phyloP scores from a whole-genome alignment of 2,113 vertebrate genomes.

The Onychostoma macrolepis region DNA sequence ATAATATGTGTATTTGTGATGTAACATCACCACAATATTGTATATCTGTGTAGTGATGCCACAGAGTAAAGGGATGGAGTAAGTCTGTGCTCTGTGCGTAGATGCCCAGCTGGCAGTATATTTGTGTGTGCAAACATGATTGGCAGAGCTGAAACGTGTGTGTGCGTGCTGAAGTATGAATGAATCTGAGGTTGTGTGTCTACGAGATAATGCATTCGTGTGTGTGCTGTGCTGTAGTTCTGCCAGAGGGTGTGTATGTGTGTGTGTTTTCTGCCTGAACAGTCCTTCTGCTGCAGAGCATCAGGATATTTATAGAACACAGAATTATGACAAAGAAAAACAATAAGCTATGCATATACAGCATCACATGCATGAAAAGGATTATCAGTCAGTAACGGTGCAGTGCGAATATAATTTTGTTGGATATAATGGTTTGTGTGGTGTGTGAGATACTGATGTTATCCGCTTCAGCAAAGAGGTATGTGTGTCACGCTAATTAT shows the following conservation, averaged over 20 bases:
- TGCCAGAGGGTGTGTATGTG: conserved; percentile 39
- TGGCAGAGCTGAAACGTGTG: not conserved
- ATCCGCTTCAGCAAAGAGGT: conserved; percentile 2
- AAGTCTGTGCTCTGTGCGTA: not conserved
- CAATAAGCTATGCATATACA: conserved; percentile 12
- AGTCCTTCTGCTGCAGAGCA: conserved; percentile 42
- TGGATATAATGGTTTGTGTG: not conserved
- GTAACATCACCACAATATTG: not conserved
- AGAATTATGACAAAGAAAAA: conserved; percentile 35
- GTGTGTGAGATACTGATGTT: not conserved
- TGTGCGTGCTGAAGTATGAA: conserved; percentile 37
- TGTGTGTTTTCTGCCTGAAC: conserved; percentile 40
- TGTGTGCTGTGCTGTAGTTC: conserved; percentile 22
- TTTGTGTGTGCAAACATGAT: conserved; percentile 30
- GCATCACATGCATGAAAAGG: not conserved
- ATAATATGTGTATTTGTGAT: not conserved
- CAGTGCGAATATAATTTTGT: not conserved
- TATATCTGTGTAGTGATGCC: not conserved
- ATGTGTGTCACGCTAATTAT: conserved; percentile 14
- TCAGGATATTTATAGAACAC: conserved; percentile 42
- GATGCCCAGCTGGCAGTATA: conserved; percentile 11
- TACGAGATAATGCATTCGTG: conserved; percentile 27
- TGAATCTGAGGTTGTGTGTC: conserved; percentile 38
- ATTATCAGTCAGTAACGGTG: not conserved
- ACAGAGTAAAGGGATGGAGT: not conserved